phyloP scores from a whole-genome alignment of 2,888 invertebrate species.

The Melinopterus prodromus region DNA sequence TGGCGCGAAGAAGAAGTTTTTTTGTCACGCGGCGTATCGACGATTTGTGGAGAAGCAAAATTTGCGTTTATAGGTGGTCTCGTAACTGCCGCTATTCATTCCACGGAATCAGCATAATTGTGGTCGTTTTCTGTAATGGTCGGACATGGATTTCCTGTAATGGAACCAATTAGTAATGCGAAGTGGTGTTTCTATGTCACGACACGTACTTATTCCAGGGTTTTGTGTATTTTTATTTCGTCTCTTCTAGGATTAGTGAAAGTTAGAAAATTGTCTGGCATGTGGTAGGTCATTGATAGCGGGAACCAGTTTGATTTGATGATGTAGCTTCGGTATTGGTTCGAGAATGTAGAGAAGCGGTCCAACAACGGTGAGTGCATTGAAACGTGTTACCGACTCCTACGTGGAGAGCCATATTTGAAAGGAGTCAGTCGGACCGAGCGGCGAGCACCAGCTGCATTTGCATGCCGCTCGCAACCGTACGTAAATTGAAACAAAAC shows the following conservation, averaged over 20 bases:
- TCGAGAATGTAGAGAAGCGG: neutral
- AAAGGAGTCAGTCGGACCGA: neutral
- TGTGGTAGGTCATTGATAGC: neutral
- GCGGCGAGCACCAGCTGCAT: neutral
- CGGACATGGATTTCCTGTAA: neutral
- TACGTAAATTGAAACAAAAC: conserved; percentile 4
- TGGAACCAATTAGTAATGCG: neutral
- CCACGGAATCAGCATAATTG: neutral
- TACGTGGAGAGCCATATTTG: conserved; percentile 4
- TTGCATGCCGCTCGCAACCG: neutral
- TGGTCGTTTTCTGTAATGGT: neutral
- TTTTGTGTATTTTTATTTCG: neutral
- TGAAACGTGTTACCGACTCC: neutral
- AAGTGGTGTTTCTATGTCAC: neutral
- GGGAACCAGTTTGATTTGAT: neutral
- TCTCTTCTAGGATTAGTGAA: neutral
- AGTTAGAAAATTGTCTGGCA: neutral
- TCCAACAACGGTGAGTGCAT: neutral
- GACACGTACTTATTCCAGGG: neutral
- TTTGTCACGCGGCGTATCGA: neutral
- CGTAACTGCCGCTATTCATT: neutral
- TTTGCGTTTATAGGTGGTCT: conserved; percentile 4
- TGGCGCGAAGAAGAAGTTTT: neutral
- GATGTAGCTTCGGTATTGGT: neutral
- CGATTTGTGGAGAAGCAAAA: neutral